phyloP scores from a whole-genome alignment of 2,797 vertebrate genomes.

The Protonibea diacanthus region DNA sequence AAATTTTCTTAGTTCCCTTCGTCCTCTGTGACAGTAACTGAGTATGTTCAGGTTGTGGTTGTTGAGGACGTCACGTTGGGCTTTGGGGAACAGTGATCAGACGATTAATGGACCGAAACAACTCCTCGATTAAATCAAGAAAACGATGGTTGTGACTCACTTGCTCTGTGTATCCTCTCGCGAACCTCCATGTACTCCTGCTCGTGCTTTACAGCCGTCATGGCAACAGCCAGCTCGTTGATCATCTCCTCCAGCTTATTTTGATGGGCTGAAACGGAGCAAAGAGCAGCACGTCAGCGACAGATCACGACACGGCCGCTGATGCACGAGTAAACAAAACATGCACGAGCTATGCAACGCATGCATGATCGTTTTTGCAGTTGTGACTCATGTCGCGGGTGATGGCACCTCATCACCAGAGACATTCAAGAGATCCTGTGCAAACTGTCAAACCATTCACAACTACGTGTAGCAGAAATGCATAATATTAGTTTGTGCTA shows the following conservation, averaged over 20 bases:
- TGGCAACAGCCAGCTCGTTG: constrained; percentile 96
- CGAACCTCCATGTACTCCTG: constrained; percentile 99
- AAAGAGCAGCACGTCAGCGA: neutral
- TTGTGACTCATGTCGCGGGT: constrained; percentile 24
- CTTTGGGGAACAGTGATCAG: too few relatives aligned
- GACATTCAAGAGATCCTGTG: constrained; percentile 38
- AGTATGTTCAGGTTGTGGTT: too few relatives aligned
- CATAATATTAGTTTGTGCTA: constrained; percentile 66
- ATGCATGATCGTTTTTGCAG: constrained; percentile 28
- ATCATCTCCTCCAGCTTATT: constrained; percentile 99
- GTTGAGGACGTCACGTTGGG: too few relatives aligned
- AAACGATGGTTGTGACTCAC: constrained; percentile 79
- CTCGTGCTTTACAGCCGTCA: constrained; percentile 99
- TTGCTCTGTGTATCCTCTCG: constrained; percentile 98
- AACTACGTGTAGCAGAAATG: constrained; percentile 20
- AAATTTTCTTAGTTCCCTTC: too few relatives aligned
- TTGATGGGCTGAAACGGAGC: constrained; percentile 91
- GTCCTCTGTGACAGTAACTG: too few relatives aligned
- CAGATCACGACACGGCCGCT: accelerated
- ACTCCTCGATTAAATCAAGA: too few relatives aligned
- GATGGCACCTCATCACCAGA: constrained; percentile 21
- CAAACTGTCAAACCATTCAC: constrained; percentile 58
- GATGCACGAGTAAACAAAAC: constrained; percentile 1
- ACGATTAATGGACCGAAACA: too few relatives aligned
- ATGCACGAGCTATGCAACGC: constrained; percentile 52